Percentiles rank a stretch among this genome's conserved stretches.
Conservation (phyloP, 2,797 vertebrate genomes). For the Scolopax bukidnonensis region DNA sequence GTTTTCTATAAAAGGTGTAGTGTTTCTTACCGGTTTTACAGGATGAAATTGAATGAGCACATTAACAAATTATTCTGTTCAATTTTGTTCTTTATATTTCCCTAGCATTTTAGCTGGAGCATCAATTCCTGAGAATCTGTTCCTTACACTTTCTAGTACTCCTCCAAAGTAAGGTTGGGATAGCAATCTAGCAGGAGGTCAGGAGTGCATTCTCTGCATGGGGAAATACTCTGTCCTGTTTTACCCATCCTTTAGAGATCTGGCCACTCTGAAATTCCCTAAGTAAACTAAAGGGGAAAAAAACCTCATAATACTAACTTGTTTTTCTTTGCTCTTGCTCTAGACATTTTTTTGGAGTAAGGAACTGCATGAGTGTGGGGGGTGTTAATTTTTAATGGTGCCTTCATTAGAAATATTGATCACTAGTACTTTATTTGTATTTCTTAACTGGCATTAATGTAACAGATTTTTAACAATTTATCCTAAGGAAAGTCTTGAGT, state of each 20-base stretch:
- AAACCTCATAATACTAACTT: background rate
- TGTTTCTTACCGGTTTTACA: background rate
- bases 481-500: background rate
- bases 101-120: background rate
- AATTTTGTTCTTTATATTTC: background rate
- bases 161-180: background rate
- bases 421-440: background rate
- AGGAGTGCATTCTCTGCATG: rapidly evolving
- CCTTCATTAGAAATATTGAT: background rate
- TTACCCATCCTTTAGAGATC: background rate
- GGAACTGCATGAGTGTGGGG: background rate
- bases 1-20: background rate
- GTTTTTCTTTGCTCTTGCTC: background rate
- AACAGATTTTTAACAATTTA: background rate
- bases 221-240: background rate
- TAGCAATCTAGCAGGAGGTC: background rate
- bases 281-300: background rate
- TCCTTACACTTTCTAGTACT: background rate
- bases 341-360: background rate
- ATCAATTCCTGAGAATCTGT: background rate
- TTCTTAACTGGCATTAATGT: background rate
- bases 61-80: background rate
- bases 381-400: background rate
- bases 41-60: background rate
- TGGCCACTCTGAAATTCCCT: background rate